phyloP scores from a whole-genome alignment of 2,888 invertebrate species.

The Blomia tropicalis region DNA sequence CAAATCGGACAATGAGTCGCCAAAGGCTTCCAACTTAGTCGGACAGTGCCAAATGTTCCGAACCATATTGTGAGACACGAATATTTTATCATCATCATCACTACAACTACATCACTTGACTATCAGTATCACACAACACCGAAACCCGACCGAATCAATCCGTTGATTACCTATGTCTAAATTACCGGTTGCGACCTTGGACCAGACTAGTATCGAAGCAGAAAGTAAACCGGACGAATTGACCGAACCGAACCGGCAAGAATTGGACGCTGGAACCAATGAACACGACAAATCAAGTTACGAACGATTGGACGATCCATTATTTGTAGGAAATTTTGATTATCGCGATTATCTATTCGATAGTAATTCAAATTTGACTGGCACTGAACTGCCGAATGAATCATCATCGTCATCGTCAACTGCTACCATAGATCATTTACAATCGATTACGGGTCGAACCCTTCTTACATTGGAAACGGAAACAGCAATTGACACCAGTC shows the following conservation, averaged over 20 bases:
- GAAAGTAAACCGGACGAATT: background rate
- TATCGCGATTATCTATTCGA: constrained; percentile 8
- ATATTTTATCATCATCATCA: background rate
- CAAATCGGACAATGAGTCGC: no score
- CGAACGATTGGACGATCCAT: background rate
- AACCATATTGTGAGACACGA: background rate
- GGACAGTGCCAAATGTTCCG: background rate
- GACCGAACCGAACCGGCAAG: no score
- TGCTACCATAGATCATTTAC: background rate
- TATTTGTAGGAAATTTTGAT: background rate
- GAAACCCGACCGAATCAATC: background rate
- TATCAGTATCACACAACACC: no score
- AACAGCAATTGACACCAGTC: background rate
- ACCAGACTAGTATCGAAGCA: background rate
- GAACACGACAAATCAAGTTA: background rate
- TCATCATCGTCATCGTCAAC: background rate
- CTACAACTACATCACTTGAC: background rate
- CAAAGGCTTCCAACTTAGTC: background rate
- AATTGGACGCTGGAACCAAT: no score
- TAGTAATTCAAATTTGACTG: background rate
- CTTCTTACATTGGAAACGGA: background rate
- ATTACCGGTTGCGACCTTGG: background rate
- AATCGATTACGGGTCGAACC: background rate
- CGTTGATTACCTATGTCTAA: constrained; percentile 12
- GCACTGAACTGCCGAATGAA: background rate